These are phyloP conservation scores for Merodon equestris DNA, from an alignment of 2,888 invertebrate species.

Conservation along the genomic window DNA sequence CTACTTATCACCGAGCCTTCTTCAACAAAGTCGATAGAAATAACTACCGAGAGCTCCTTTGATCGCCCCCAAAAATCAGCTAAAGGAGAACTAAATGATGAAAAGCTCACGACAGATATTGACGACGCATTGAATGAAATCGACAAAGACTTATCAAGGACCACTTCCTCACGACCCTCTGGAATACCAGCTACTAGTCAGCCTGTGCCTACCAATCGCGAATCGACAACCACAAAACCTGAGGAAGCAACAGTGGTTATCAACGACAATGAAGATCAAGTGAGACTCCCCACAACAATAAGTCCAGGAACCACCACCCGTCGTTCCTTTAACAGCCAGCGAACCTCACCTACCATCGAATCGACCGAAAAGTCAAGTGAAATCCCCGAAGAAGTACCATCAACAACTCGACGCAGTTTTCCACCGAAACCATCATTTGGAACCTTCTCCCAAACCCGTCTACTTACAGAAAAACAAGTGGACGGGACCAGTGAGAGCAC, in stretches of 20 bases:
- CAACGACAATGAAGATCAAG: no score
- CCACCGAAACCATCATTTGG: slow-evolving; percentile 10
- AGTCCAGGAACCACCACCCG: no score
- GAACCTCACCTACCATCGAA: not conserved
- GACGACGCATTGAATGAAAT: slow-evolving; percentile 1
- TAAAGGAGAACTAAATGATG: not conserved
- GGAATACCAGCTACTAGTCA: no score
- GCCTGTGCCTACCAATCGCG: not conserved
- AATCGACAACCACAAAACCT: not conserved
- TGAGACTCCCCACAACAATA: no score
- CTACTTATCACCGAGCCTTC: no score
- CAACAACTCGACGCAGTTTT: slow-evolving; percentile 35
- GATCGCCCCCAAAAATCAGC: no score
- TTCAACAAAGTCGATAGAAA: no score
- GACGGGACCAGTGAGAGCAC: slow-evolving; percentile 68
- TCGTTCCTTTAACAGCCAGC: no score
- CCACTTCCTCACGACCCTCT: slow-evolving; percentile 36
- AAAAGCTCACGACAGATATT: slow-evolving; percentile 69
- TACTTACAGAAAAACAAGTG: slow-evolving; percentile 9
- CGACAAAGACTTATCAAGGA: slow-evolving; percentile 70
- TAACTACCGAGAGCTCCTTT: no score
- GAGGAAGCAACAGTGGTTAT: not conserved
- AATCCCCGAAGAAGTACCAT: not conserved
- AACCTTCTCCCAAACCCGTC: slow-evolving; percentile 4
- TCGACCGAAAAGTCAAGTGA: slow-evolving; percentile 46